Percentiles rank a stretch among this genome's conserved stretches.
Conservation (phyloP, 2,888 invertebrate genomes). For the Marronus borbonicus region DNA sequence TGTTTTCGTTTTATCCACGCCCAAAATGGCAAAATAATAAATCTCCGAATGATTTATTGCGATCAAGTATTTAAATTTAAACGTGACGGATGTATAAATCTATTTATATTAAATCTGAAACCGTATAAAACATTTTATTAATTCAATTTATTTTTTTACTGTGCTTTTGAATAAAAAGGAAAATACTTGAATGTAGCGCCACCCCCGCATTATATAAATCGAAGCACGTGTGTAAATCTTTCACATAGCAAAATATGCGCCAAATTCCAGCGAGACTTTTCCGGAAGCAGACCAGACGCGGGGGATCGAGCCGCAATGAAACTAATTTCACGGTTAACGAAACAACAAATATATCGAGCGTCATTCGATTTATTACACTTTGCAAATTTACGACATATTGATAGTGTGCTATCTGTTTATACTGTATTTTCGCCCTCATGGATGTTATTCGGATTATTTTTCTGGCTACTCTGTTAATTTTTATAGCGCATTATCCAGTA, state of each 20-base stretch:
- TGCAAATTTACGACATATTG: constrained; percentile 32
- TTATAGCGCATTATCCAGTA: not conserved
- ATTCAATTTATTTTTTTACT: constrained; percentile 2
- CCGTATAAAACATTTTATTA: not conserved
- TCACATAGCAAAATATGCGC: not conserved
- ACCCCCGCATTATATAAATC: not conserved
- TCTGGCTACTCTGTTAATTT: not conserved
- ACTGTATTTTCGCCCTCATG: not conserved
- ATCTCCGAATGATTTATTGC: too few relatives aligned
- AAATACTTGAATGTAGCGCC: not conserved
- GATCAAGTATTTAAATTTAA: too few relatives aligned
- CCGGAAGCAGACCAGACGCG: constrained; percentile 1
- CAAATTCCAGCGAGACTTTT: constrained; percentile 7
- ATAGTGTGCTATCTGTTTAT: constrained; percentile 13
- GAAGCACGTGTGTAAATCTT: not conserved
- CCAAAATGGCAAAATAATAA: too few relatives aligned
- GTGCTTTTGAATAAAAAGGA: not conserved
- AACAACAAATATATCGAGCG: constrained; percentile 34
- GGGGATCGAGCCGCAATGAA: not conserved
- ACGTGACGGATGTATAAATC: too few relatives aligned
- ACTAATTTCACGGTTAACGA: constrained; percentile 43
- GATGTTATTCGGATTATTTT: not conserved
- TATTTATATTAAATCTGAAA: not conserved
- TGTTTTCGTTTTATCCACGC: too few relatives aligned
- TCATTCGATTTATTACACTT: constrained; percentile 39